Conservation (phyloP, 2,113 vertebrate genomes). For the Scopus umbretta region DNA sequence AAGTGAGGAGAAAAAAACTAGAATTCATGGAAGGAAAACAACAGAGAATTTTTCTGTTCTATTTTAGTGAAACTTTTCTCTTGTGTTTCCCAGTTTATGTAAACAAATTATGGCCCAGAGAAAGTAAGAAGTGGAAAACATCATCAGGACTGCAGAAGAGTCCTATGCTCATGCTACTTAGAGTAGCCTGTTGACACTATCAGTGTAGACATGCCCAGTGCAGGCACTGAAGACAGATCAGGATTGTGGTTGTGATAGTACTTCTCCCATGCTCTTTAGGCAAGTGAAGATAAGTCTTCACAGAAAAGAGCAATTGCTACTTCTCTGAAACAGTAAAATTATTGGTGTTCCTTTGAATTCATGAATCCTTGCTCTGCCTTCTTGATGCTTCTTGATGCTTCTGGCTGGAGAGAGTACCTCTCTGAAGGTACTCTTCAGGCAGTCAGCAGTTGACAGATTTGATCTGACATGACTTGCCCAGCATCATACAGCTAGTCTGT, state of each 20-base stretch:
- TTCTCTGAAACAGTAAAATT: neutral
- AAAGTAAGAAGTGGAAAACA: neutral
- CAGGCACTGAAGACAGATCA: neutral
- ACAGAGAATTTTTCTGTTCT: neutral
- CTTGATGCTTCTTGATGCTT: neutral
- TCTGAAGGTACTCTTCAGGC: neutral
- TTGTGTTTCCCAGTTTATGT: neutral
- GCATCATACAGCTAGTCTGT: neutral
- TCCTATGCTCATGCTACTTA: no score
- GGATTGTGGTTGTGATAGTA: neutral
- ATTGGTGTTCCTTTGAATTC: neutral
- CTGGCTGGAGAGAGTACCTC: neutral
- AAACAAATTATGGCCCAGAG: neutral
- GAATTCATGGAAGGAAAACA: neutral
- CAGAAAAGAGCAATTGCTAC: neutral
- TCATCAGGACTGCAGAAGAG: neutral
- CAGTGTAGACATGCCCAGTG: neutral
- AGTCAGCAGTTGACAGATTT: neutral
- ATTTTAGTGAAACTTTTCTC: neutral
- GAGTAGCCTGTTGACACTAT: neutral
- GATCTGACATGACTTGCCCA: neutral
- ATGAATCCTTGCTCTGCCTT: neutral
- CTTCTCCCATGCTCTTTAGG: neutral
- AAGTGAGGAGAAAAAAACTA: neutral
- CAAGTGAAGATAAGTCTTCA: neutral